Evolutionary conservation across 2,888 invertebrate species (phyloP).

Genomic region (Idaea biselata): DNA sequence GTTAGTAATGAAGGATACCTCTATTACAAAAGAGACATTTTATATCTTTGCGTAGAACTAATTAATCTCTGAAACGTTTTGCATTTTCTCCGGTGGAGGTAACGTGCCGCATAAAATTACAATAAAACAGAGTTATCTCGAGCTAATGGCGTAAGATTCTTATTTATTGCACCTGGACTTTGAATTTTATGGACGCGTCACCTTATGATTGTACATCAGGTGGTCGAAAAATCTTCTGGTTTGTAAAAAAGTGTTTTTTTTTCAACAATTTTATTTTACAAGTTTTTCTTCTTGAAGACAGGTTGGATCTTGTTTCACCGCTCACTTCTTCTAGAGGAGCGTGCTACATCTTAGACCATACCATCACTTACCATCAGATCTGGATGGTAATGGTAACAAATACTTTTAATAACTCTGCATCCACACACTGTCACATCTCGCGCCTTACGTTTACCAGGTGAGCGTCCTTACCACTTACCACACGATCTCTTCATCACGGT

Average conservation of each 20-base stretch:
- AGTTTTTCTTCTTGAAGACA: no score
- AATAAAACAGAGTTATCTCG: conserved; percentile 63
- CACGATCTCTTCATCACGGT: no score
- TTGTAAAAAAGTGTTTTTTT: neutral
- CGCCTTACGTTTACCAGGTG: no score
- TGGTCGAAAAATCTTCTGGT: neutral
- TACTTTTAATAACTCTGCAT: no score
- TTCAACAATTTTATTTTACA: no score
- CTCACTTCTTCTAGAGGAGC: no score
- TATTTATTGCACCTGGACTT: conserved; percentile 54
- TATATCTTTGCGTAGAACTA: conserved; percentile 23
- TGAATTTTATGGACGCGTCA: conserved; percentile 28
- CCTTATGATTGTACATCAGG: conserved; percentile 8
- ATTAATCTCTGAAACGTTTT: conserved; percentile 33
- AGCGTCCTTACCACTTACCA: no score
- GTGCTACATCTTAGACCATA: no score
- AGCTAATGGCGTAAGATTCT: conserved; percentile 48
- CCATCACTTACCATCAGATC: no score
- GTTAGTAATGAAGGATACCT: neutral
- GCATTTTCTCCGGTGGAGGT: conserved; percentile 36
- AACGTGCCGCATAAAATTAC: conserved; percentile 64
- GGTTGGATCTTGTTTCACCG: no score
- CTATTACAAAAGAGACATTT: neutral
- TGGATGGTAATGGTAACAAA: no score
- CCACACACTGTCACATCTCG: no score